Conservation (phyloP, 2,888 invertebrate genomes). For the Machimus atricapillus region DNA sequence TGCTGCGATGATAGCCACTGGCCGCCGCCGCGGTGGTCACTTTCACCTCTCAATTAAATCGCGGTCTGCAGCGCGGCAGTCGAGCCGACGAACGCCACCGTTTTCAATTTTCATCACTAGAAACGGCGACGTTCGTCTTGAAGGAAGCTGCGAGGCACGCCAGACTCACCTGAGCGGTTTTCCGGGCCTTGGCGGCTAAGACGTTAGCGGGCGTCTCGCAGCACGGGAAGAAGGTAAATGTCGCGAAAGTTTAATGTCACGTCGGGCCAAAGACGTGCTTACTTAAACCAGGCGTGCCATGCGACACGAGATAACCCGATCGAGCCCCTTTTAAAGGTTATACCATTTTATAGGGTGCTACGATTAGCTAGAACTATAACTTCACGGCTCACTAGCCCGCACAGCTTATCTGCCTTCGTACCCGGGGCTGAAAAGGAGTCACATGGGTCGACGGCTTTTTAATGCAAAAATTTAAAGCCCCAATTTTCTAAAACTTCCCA, state of each 20-base stretch:
- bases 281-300: background rate
- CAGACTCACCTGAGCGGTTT: background rate
- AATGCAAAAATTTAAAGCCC: background rate
- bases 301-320: background rate
- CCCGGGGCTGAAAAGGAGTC: background rate
- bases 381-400: background rate
- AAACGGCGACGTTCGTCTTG: background rate
- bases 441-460: background rate
- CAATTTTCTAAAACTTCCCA: background rate
- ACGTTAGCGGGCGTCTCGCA: background rate
- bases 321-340: background rate
- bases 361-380: background rate
- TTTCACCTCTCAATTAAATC: constrained; percentile 6
- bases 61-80: background rate
- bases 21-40: background rate
- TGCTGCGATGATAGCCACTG: background rate
- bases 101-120: background rate
- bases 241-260: constrained; percentile 6
- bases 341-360: background rate
- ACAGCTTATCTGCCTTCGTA: background rate
- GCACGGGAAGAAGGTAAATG: background rate
- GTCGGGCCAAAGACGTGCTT: constrained; percentile 1
- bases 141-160: background rate
- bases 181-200: background rate
- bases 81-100: background rate